Conservation (phyloP, 1,140 invertebrate genomes). For the Spodoptera frugiperda region DNA sequence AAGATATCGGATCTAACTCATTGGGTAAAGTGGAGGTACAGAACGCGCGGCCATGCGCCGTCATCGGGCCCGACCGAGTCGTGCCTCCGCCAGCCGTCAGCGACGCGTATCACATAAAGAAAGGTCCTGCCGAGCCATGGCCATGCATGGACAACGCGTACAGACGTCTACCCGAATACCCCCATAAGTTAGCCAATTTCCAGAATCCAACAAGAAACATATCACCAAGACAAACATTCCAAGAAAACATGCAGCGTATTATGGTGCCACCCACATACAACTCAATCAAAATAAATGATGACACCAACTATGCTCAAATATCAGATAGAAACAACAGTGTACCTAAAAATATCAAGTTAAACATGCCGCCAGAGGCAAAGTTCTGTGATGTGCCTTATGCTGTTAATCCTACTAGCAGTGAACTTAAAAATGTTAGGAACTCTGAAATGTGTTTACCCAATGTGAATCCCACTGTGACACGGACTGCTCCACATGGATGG, state of each 20-base stretch:
- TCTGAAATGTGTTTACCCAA: constrained; percentile 68
- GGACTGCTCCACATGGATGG: constrained; percentile 69
- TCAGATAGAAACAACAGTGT: constrained; percentile 54
- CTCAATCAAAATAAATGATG: constrained; percentile 72
- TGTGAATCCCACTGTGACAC: constrained; percentile 64
- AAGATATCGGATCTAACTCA: constrained; percentile 73
- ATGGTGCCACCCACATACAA: constrained; percentile 78
- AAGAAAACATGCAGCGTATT: constrained; percentile 84
- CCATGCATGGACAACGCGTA: constrained; percentile 66
- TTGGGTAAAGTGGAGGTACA: constrained; percentile 75
- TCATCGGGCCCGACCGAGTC: constrained; percentile 82
- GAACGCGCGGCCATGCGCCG: constrained; percentile 78
- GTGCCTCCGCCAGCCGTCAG: constrained; percentile 63
- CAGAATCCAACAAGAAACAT: constrained; percentile 78
- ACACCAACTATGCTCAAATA: constrained; percentile 56
- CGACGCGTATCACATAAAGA: constrained; percentile 70
- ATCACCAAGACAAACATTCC: constrained; percentile 85
- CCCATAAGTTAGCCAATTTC: constrained; percentile 71
- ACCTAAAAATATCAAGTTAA: constrained; percentile 71
- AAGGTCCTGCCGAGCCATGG: constrained; percentile 70
- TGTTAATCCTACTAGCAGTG: constrained; percentile 71
- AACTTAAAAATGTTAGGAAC: constrained; percentile 74
- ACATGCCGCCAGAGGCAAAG: constrained; percentile 72
- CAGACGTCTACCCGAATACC: constrained; percentile 70
- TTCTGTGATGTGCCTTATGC: constrained; percentile 84